Evolutionary conservation across 2,888 invertebrate genomes (phyloP).

Genomic region (Hermaeophaga mercurialis): DNA sequence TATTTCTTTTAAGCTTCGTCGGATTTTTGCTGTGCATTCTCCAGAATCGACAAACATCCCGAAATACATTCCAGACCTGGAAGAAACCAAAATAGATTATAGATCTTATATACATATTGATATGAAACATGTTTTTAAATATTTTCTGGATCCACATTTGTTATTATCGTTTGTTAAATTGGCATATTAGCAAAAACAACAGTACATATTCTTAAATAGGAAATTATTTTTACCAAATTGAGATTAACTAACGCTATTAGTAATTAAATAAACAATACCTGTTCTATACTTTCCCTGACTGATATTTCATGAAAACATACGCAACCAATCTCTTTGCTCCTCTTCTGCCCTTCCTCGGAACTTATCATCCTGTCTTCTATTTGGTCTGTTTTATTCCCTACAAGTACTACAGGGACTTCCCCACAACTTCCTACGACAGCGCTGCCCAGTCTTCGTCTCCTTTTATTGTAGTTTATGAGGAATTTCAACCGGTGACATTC

Average conservation of each 20-base stretch:
- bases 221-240: too few relatives aligned
- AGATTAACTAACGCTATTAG: too few relatives aligned
- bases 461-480: constrained; percentile 79
- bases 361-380: constrained; percentile 81
- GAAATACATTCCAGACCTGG: constrained; percentile 76
- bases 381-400: constrained; percentile 83
- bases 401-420: constrained; percentile 78
- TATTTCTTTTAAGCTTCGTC: constrained; percentile 63
- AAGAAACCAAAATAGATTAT: constrained; percentile 15
- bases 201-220: too few relatives aligned
- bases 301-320: constrained; percentile 86
- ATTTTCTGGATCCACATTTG: too few relatives aligned
- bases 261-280: too few relatives aligned
- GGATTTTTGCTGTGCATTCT: constrained; percentile 73
- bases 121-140: too few relatives aligned
- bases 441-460: constrained; percentile 69
- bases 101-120: too few relatives aligned
- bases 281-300: constrained; percentile 81
- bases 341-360: constrained; percentile 72
- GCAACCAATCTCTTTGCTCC: constrained; percentile 79
- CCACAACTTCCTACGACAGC: constrained; percentile 63
- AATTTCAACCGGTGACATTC: constrained; percentile 83
- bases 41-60: constrained; percentile 78
- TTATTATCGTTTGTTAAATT: too few relatives aligned
- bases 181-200: too few relatives aligned